These are phyloP conservation scores for Cheilosia impressa DNA, from an alignment of 2,888 invertebrate genomes.

Conservation along the genomic window DNA sequence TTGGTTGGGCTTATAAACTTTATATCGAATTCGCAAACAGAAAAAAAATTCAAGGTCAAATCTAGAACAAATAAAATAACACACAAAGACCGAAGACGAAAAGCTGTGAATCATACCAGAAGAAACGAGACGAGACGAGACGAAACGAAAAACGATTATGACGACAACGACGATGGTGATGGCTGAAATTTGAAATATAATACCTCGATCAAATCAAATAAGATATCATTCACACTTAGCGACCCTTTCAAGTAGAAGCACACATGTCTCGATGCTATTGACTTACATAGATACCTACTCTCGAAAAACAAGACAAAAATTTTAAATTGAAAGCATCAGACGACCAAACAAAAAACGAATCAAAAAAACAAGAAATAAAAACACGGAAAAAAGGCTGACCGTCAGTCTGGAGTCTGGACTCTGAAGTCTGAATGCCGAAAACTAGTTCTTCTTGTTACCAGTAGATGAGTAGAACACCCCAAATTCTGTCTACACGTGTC, in stretches of 20 bases:
- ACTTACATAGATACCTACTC: slow-evolving; percentile 6
- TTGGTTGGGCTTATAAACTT: slow-evolving; percentile 59
- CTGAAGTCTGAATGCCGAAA: too few species aligned
- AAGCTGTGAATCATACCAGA: slow-evolving; percentile 8
- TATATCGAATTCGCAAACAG: slow-evolving; percentile 59
- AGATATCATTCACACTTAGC: slow-evolving; percentile 55
- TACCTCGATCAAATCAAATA: slow-evolving; percentile 50
- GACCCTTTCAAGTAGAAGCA: slow-evolving; percentile 37
- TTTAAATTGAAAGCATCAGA: not conserved
- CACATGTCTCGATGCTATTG: slow-evolving; percentile 24
- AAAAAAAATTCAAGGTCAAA: slow-evolving; percentile 68
- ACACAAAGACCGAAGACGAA: slow-evolving; percentile 44
- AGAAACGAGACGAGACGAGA: too few species aligned
- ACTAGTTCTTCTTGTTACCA: too few species aligned
- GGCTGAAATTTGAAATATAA: slow-evolving; percentile 50
- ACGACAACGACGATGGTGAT: not conserved
- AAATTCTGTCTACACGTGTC: too few species aligned
- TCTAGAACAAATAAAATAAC: slow-evolving; percentile 47
- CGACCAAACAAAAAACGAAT: not conserved
- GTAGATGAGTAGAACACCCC: too few species aligned
- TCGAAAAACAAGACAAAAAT: slow-evolving; percentile 2
- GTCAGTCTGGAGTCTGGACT: too few species aligned
- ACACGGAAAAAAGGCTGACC: not conserved
- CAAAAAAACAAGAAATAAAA: slow-evolving; percentile 8
- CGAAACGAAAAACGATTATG: too few species aligned